Evolutionary conservation across 2,888 invertebrate genomes (phyloP), one percentile per base, ranked within the genome.

Genomic region (Amiota mariae): DNA sequence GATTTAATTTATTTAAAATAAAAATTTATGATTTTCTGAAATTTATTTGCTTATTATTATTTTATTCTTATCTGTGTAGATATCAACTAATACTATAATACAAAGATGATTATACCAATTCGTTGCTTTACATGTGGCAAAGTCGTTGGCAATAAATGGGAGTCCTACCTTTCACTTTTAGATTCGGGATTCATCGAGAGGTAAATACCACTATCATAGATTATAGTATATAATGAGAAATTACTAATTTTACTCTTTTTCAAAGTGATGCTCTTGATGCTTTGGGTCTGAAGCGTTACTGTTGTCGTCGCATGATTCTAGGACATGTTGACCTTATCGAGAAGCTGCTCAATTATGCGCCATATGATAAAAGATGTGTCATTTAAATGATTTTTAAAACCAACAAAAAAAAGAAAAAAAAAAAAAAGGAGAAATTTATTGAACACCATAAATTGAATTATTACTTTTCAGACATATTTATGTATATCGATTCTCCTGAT

Each of bases 251-350:
- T 36, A 2, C 3, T 36, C 6, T 6, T 36, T 36, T 36, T 36
- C 36, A 36, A 90, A 97, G 95, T 85, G 99, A 99, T 91, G 99
- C 99, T 10, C 91, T 99, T 73, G 99, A 99, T 89, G 97, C 98
- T 0, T 92, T 99, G 54, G 98, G 98, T 0, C 90, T 99, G 82
- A 98, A 97, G 88, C 91, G 97, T 74, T 99, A 99, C 89, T 99
- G 99, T 90, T 99, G 99, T 88, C 92, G 99, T 72, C 92, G 99
- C 81, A 99, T 99, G 99, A 91, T 99, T 20, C 93, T 99, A 1
- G 97, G 99, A 8, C 99, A 99, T 88, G 99, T 99, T 0, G 99
- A 99, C 90, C 92, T 99, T n/a, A 99, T 99, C 90, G 99, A 99
- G 90, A 99, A 99, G 90, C 92, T 99, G n/a, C 93, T 99, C 57